A percentile compares a stretch with the other conserved stretches of the same genome.
Evolutionary conservation across 2,888 invertebrate species (phyloP).

Genomic region (Meandrusa payeni): DNA sequence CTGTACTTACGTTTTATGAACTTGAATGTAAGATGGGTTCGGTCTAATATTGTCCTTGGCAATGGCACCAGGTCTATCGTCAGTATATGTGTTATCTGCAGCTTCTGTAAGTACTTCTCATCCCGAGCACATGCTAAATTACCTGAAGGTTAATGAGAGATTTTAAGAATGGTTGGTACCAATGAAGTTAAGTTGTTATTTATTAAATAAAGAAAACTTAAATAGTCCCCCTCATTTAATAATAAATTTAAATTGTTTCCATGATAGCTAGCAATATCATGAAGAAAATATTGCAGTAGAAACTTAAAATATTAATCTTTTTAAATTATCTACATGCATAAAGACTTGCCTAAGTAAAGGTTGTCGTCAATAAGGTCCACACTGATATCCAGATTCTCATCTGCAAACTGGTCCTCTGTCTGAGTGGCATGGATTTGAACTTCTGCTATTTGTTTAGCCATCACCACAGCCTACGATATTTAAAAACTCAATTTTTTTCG

Average conservation of each 20-base stretch:
- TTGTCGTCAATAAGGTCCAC: constrained; percentile 67
- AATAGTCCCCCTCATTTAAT: too few relatives aligned
- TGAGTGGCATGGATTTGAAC: constrained; percentile 59
- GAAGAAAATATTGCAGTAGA: too few relatives aligned
- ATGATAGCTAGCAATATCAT: too few relatives aligned
- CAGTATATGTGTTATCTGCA: constrained; percentile 87
- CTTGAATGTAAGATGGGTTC: constrained; percentile 84
- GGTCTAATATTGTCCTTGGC: constrained; percentile 85
- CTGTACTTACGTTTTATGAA: constrained; percentile 87
- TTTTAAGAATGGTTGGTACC: too few relatives aligned
- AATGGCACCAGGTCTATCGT: constrained; percentile 93
- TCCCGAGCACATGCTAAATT: constrained; percentile 91
- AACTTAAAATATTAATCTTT: too few relatives aligned
- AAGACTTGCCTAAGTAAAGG: constrained; percentile 60
- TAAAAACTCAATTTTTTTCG: too few relatives aligned
- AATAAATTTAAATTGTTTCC: too few relatives aligned
- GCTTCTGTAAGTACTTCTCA: constrained; percentile 82
- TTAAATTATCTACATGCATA: too few relatives aligned
- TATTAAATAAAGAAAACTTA: too few relatives aligned
- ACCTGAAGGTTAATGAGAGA: too few relatives aligned
- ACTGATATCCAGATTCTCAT: constrained; percentile 54
- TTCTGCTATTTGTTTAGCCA: constrained; percentile 62
- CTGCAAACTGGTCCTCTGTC: constrained; percentile 37
- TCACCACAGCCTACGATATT: constrained; percentile 25
- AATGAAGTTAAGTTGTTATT: too few relatives aligned